Evolutionary conservation across 2,797 vertebrate genomes (phyloP), one percentile per base, ranked within the genome.

Genomic region (Bradypodion pumilum): DNA sequence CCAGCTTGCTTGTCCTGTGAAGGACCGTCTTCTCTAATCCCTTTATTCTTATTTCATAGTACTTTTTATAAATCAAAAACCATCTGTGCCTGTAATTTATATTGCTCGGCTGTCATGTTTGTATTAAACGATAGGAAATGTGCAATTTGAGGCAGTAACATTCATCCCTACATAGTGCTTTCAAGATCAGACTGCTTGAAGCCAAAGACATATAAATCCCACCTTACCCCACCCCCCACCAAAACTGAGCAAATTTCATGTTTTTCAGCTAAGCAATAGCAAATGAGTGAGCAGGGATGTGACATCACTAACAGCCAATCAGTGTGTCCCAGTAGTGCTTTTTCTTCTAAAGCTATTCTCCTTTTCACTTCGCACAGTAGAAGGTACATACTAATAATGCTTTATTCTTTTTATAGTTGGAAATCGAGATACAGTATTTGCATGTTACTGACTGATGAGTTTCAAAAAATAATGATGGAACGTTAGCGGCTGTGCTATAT

Each of bases 281-380:
- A 82, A 72, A 86, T 78, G 85, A 59, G 70, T 81, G 87, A 89
- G 73, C 77, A 0, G 2, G 69, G 52, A n/a, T 87, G 44, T 94
- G 91, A 94, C 89, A 89, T 94, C 92, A 94, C 79, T 90, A 29
- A 37, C 21, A 89, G 74, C 92, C 93, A 94, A 87, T 94, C 87
- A 90, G 80, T 59, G 44, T 32, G 5, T 76, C 66, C 19, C 82
- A 81, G 78, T 63, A 23, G 0, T 72, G 73, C 78, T 21, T 84
- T 85, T 77, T 88, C 63, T 7, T 85, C 92, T 86, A 69, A 0
- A 0, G 86, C 84, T 5, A 1, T 85, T 80, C 88, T 85, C 76
- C 84, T 49, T 80, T 89, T 88, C 82, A 89, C 0, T 63, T 77
- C 82, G 72, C 89, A 13, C 72, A 52, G 0, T 0, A 42, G 74